Evolutionary conservation across 2,113 vertebrate species (phyloP), one percentile per base, ranked within the genome.

Genomic region (Amia ocellicauda): DNA sequence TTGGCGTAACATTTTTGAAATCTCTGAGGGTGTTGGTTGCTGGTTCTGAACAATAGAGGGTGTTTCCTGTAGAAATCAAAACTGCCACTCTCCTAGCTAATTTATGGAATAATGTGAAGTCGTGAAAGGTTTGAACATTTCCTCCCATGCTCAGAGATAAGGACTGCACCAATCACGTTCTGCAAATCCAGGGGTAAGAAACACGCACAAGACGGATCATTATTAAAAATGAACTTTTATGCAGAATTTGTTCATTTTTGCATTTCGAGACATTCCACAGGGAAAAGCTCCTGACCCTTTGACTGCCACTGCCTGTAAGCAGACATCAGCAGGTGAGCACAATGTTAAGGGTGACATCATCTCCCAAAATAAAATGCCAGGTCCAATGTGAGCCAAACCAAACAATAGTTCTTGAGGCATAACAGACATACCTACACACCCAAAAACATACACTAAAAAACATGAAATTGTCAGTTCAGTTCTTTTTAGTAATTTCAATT

Each of bases 1-100:
- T 29, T 11, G 1, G 3, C 14, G 20, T 57, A 19, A 10, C 29
- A 22, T 54, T 42, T 58, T 42, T 50, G 11, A 58, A 36, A 40
- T 22, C 10, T 11, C 10, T 1, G 7, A 11, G 80, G 80, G 78
- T 58, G 83, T 72, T 50, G 70, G 66, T 70, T 64, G 40, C 67
- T 29, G 60, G 64, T 8, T 40, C 16, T 3, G 68, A 85, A 88
- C 87, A 89, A 87, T 85, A 55, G 73, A 81, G 75, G 76, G 71
- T 31, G 80, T 86, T 85, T 87, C 82, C 83, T 82, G 72, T 71
- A 68, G 56, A 68, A 83, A 72, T 76, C 66, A 73, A 79, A 78
- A 75, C 73, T 52, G 53, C 69, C 23, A 36, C 52, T 53, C 56
- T 57, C 13, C 16, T n/a, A 14, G 41, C 24, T 57, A 26, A 62